These are phyloP conservation scores for Bombus picipes DNA, from an alignment of 1,140 invertebrate genomes.

Conservation along the genomic window DNA sequence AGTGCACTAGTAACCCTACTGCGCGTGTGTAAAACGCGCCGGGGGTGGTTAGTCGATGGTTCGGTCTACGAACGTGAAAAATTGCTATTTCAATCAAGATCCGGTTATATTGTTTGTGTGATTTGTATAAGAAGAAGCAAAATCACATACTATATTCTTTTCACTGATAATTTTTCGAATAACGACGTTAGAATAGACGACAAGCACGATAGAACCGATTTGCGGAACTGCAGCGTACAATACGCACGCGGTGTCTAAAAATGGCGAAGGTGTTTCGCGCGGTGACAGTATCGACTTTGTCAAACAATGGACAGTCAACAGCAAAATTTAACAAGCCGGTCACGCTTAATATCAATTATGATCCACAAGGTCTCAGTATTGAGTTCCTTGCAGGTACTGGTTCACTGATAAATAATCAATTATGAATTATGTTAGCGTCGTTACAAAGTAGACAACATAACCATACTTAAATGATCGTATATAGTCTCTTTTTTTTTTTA, in stretches of 20 bases:
- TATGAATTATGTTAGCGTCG: constrained; percentile 47
- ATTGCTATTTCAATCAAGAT: constrained; percentile 58
- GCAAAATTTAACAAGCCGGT: constrained; percentile 88
- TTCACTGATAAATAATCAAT: constrained; percentile 22
- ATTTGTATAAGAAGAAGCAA: constrained; percentile 24
- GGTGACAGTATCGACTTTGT: constrained; percentile 87
- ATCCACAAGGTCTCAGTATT: constrained; percentile 89
- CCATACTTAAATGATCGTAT: constrained; percentile 60
- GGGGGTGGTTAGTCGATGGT: constrained; percentile 75
- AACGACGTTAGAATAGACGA: not conserved
- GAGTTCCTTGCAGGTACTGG: constrained; percentile 85
- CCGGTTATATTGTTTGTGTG: constrained; percentile 37
- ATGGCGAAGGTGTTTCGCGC: constrained; percentile 88
- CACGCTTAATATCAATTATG: constrained; percentile 88
- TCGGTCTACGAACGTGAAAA: constrained; percentile 64
- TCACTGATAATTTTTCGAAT: not conserved
- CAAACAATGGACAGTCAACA: constrained; percentile 86
- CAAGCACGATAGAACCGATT: not conserved
- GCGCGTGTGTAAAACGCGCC: constrained; percentile 71
- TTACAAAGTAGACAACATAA: constrained; percentile 68
- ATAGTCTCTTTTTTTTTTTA: not conserved
- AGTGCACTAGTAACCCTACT: constrained; percentile 37
- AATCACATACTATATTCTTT: constrained; percentile 17
- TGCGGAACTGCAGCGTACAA: constrained; percentile 40
- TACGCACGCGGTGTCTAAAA: constrained; percentile 82